These are phyloP conservation scores for Theodoxus fluviatilis DNA, from an alignment of 2,888 invertebrate genomes.

Conservation along the genomic window DNA sequence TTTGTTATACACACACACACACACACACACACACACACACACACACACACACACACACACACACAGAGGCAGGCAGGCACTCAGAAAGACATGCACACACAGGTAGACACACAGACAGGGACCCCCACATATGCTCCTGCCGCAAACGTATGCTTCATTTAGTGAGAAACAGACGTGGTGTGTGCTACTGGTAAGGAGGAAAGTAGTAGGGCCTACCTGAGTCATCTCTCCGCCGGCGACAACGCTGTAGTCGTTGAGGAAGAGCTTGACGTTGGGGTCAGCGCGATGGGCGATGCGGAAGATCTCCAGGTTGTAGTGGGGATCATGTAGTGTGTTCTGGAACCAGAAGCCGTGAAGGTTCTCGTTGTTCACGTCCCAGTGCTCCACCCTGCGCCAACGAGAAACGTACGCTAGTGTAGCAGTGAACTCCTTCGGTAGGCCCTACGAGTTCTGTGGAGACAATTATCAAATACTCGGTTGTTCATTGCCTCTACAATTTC, in stretches of 20 bases:
- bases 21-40: neutral
- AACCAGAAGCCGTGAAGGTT: conserved; percentile 43
- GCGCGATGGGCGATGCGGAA: conserved; percentile 37
- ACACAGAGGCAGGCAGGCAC: neutral
- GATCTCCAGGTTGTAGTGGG: conserved; percentile 39
- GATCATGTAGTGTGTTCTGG: conserved; percentile 36
- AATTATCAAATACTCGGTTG: too few relatives aligned
- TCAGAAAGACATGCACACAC: neutral
- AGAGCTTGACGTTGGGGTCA: conserved; percentile 40
- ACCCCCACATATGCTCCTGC: too few relatives aligned
- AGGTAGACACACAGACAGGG: neutral
- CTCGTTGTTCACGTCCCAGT: conserved; percentile 55
- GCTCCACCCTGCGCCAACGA: conserved; percentile 37
- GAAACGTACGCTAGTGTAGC: too few relatives aligned
- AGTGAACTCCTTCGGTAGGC: too few relatives aligned
- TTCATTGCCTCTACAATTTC: too few relatives aligned
- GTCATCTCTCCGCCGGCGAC: conserved; percentile 23
- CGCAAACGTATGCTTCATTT: too few relatives aligned
- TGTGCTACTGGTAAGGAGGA: too few relatives aligned
- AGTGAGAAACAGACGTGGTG: too few relatives aligned
- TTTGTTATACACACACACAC: conserved; percentile 3
- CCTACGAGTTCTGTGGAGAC: too few relatives aligned
- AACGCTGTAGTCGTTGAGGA: conserved; percentile 43
- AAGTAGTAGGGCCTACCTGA: too few relatives aligned
- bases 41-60: neutral